Base-by-base conservation (phyloP, 92 coral and sea anemone genomes). In the Zoanthus gigantus region DNA sequence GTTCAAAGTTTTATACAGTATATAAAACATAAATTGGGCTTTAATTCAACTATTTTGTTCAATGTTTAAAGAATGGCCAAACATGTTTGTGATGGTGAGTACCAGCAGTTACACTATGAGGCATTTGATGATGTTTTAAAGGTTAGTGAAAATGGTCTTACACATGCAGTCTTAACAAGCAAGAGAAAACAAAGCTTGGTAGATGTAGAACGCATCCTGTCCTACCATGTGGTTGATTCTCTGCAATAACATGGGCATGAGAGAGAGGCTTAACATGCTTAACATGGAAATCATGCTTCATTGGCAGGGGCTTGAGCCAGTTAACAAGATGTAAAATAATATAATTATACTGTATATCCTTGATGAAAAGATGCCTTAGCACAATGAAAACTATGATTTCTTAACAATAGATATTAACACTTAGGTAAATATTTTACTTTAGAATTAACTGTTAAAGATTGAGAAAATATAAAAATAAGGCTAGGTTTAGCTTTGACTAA, bases 41-140 rank as follows among this genome's bases (percentile, higher is more conserved):
- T 57, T 57, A 57, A 57, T 57, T 57, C 65, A 57, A 10, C 17
- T 10, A n/a, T 57, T 57, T 57, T 57, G 65, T 9, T 57, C 65
- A 10, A 12, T 9, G 4, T 57, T 57, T 13, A 57, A 16, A 57
- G 65, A 57, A 57, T 57, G 65, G 65, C 65, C 65, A 57, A 57
- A 13, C 65, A 57, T 57, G 65, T 57, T 57, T 16, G 65, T 57
- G 65, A 57, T 14, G 65, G 65, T 57, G 65, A 16, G 65, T 57
- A 57, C 65, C 65, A 57, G 65, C 15, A 57, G 6, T n/a, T 92
- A 32, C 77, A 89, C 67, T 82, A 86, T 37, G 91, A 86, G 58
- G 91, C 91, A 46, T 92, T 90, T 92, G 95, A 92, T 90, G 88
- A 56, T 69, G 93, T 87, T 42, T 71, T 90, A 31, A 77, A 80